Conservation (phyloP, 2,797 vertebrate genomes). For the Ctenopoma multispine region DNA sequence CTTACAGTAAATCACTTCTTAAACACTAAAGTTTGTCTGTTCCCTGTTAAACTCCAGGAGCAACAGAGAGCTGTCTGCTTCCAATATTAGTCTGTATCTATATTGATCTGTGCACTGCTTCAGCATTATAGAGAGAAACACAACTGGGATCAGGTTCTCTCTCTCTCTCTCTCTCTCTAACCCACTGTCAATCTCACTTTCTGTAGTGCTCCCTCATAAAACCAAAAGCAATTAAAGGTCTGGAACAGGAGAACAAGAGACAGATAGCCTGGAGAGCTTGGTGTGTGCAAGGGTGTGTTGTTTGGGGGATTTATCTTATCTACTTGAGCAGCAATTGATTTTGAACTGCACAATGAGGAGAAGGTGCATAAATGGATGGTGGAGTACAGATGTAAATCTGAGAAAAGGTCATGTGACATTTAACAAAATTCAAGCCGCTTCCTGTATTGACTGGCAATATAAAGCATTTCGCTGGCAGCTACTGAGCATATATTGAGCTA, state of each 20-base stretch:
- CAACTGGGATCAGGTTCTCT: slow-evolving; percentile 44
- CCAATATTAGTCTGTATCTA: slow-evolving; percentile 58
- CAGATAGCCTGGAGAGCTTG: slow-evolving; percentile 1
- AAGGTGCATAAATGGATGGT: neutral
- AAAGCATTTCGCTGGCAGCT: too few relatives aligned
- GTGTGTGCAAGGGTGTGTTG: neutral
- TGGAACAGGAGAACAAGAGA: slow-evolving; percentile 38
- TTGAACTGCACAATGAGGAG: neutral
- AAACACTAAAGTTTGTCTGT: neutral
- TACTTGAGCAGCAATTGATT: neutral
- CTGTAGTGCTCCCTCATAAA: slow-evolving; percentile 57
- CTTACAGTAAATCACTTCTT: neutral
- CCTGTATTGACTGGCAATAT: neutral
- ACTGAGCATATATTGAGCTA: too few relatives aligned
- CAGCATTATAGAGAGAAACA: slow-evolving; percentile 63
- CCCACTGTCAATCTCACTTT: slow-evolving; percentile 16
- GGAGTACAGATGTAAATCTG: neutral
- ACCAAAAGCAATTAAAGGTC: slow-evolving; percentile 72
- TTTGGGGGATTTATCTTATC: neutral
- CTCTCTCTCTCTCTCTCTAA: slow-evolving; percentile 18
- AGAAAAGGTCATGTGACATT: too few relatives aligned
- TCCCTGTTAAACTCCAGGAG: slow-evolving; percentile 14
- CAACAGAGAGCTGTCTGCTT: slow-evolving; percentile 41
- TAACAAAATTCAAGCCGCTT: neutral
- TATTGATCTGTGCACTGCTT: slow-evolving; percentile 69